Evolutionary conservation across 2,797 vertebrate genomes (phyloP).

Genomic region (Hippoglossus hippoglossus): DNA sequence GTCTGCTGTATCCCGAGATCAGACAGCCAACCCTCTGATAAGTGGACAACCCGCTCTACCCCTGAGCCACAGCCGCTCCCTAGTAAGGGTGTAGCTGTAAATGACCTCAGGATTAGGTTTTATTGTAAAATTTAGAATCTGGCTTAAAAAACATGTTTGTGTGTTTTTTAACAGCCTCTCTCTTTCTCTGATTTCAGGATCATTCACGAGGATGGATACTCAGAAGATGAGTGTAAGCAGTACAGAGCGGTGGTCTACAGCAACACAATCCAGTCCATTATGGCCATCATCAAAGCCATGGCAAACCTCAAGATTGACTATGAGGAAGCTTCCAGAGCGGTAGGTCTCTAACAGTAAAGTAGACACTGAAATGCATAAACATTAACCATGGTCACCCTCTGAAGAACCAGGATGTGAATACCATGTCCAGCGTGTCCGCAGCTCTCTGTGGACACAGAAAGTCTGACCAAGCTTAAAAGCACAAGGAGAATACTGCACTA

Average conservation of each 20-base stretch:
- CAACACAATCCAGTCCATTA: slow-evolving; percentile 99
- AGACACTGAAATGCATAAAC: neutral
- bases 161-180: neutral
- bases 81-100: no score
- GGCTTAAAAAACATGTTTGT: no score
- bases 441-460: no score
- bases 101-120: neutral
- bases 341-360: slow-evolving; percentile 70
- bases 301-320: slow-evolving; percentile 96
- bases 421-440: neutral
- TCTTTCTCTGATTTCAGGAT: slow-evolving; percentile 83
- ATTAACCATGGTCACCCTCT: neutral
- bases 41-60: no score
- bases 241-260: slow-evolving; percentile 98
- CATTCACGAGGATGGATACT: slow-evolving; percentile 98
- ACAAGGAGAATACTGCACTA: no score
- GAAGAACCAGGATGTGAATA: neutral
- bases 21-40: no score
- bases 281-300: slow-evolving; percentile 99
- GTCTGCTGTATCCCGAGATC: no score
- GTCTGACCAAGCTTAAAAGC: no score
- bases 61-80: no score
- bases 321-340: slow-evolving; percentile 88
- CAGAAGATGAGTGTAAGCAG: slow-evolving; percentile 97
- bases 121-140: no score